These are phyloP conservation scores for Cichladusa arquata DNA, from an alignment of 2,113 vertebrate genomes.

Conservation along the genomic window DNA sequence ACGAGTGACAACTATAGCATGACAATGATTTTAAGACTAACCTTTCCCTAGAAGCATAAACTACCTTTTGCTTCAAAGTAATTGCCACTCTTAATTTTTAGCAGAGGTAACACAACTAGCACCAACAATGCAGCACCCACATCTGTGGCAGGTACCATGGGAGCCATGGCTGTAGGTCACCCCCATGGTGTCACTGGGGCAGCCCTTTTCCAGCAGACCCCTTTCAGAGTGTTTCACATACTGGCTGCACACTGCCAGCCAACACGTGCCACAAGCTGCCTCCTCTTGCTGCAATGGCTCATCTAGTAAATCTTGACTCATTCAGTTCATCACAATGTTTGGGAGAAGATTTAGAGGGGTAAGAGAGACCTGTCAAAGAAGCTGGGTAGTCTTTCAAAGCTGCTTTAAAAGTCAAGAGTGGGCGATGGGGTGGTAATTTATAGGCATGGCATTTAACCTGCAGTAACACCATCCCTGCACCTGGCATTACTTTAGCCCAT, in stretches of 20 bases:
- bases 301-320: conserved; percentile 17
- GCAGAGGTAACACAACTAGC: not conserved
- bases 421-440: conserved; percentile 20
- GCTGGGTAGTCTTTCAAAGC: conserved; percentile 28
- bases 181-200: not conserved
- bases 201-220: not conserved
- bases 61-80: conserved; percentile 5
- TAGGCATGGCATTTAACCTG: conserved; percentile 57
- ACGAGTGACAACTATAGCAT: not conserved
- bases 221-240: not conserved
- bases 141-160: fast-evolving
- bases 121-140: not conserved
- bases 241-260: not conserved
- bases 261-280: not conserved
- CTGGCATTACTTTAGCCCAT: conserved; percentile 59
- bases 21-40: conserved; percentile 41
- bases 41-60: conserved; percentile 48
- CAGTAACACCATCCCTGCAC: conserved; percentile 37
- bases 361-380: conserved; percentile 53
- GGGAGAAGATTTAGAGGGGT: conserved; percentile 44
- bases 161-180: not conserved
- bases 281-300: not conserved
- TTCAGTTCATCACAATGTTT: conserved; percentile 23
- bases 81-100: not conserved
- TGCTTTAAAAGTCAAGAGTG: conserved; percentile 9